phyloP scores from a whole-genome alignment of 2,888 invertebrate genomes.

The Nymphalis polychloros region DNA sequence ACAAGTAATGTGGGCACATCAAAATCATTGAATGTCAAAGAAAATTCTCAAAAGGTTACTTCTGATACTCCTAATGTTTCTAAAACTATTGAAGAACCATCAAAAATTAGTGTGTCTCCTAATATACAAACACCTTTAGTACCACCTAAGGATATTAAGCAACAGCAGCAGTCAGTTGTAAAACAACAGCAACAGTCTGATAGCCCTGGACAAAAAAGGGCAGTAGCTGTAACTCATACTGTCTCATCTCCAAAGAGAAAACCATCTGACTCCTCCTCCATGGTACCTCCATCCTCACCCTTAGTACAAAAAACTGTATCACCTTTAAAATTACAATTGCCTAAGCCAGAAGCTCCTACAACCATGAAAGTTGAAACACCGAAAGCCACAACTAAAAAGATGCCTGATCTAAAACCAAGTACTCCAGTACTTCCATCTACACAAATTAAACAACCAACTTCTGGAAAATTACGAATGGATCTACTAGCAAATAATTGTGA shows the following conservation, averaged over 20 bases:
- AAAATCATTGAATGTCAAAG: constrained; percentile 31
- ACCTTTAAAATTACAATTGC: constrained; percentile 67
- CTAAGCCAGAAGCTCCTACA: constrained; percentile 58
- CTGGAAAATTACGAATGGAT: constrained; percentile 74
- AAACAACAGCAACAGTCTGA: constrained; percentile 51
- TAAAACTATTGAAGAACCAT: constrained; percentile 48
- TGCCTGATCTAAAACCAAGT: constrained; percentile 74
- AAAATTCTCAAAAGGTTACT: constrained; percentile 39
- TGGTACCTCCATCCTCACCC: constrained; percentile 43
- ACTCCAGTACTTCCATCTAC: constrained; percentile 49
- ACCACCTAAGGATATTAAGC: constrained; percentile 53
- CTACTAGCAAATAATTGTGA: constrained; percentile 76
- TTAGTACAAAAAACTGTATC: constrained; percentile 60
- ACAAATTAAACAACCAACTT: constrained; percentile 58
- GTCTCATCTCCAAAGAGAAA: constrained; percentile 76
- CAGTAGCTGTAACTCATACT: constrained; percentile 52
- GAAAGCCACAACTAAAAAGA: constrained; percentile 59
- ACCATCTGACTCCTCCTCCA: constrained; percentile 54
- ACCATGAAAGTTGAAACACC: constrained; percentile 42
- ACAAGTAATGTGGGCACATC: constrained; percentile 24
- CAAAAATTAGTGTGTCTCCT: constrained; percentile 41
- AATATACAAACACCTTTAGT: constrained; percentile 41
- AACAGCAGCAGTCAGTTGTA: constrained; percentile 41
- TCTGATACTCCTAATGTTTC: constrained; percentile 38
- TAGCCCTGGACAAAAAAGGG: constrained; percentile 56